Evolutionary conservation across 2,888 invertebrate genomes (phyloP).

Genomic region (Parnassius apollo): DNA sequence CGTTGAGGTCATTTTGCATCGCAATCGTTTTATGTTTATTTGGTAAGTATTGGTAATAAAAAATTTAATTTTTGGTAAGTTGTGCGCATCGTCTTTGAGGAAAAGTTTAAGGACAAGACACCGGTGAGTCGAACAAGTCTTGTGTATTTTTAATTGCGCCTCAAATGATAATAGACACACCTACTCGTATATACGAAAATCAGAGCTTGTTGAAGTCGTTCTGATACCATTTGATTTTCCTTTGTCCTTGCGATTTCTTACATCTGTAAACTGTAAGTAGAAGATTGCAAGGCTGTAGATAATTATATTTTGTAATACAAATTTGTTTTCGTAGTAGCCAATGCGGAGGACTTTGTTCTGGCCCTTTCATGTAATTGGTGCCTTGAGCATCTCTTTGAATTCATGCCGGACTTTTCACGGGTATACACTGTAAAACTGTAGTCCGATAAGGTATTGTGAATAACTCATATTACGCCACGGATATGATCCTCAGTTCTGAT

Average conservation of each 20-base stretch:
- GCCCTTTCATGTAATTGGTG: too few species aligned
- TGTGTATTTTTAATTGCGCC: conserved; percentile 21
- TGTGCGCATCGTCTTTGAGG: conserved; percentile 45
- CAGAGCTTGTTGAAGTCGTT: background rate
- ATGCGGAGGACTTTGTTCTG: too few species aligned
- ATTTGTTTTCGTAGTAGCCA: too few species aligned
- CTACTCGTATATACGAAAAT: background rate
- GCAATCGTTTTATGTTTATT: conserved; percentile 32
- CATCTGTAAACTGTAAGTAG: too few species aligned
- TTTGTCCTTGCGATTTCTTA: background rate
- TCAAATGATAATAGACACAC: conserved; percentile 6
- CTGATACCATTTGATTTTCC: background rate
- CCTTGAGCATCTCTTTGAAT: too few species aligned
- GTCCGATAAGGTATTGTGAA: too few species aligned
- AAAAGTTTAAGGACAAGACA: conserved; percentile 61
- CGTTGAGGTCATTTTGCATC: conserved; percentile 41
- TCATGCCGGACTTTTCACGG: too few species aligned
- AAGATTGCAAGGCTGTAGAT: too few species aligned
- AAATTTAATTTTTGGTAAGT: conserved; percentile 54
- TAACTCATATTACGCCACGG: too few species aligned
- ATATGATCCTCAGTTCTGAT: too few species aligned
- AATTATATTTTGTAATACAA: too few species aligned
- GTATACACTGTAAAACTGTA: too few species aligned
- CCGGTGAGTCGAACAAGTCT: conserved; percentile 26
- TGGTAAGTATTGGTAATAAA: conserved; percentile 52